phyloP scores from a whole-genome alignment of 2,888 invertebrate genomes.

The Aporophyla lueneburgensis region DNA sequence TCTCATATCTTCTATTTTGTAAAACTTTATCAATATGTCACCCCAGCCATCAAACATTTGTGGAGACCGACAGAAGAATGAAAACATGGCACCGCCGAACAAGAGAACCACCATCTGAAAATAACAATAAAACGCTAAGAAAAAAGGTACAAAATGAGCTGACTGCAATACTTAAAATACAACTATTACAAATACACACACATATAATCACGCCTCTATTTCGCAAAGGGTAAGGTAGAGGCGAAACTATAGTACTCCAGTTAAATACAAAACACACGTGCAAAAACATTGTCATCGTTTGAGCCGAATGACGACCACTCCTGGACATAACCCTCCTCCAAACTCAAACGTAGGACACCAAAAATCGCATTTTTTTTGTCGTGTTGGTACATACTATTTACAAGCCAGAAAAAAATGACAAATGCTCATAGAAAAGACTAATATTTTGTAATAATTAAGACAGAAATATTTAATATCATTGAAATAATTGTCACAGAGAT shows the following conservation, averaged over 20 bases:
- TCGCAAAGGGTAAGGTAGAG: background rate
- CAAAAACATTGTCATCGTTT: no score
- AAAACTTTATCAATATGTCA: slow-evolving; percentile 68
- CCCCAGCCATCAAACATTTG: slow-evolving; percentile 85
- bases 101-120: slow-evolving; percentile 82
- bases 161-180: background rate
- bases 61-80: slow-evolving; percentile 84
- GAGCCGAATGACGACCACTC: no score
- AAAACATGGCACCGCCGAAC: slow-evolving; percentile 79
- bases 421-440: no score
- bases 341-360: no score
- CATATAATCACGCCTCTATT: background rate
- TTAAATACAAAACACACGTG: no score
- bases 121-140: background rate
- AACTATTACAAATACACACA: background rate
- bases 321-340: no score
- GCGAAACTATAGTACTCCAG: background rate
- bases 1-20: slow-evolving; percentile 58
- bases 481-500: background rate
- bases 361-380: no score
- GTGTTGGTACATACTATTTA: no score
- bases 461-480: no score
- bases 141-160: background rate
- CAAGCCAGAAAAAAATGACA: no score
- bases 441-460: no score